Conservation (phyloP, 1,140 invertebrate genomes). For the Neodiprion lecontei region DNA sequence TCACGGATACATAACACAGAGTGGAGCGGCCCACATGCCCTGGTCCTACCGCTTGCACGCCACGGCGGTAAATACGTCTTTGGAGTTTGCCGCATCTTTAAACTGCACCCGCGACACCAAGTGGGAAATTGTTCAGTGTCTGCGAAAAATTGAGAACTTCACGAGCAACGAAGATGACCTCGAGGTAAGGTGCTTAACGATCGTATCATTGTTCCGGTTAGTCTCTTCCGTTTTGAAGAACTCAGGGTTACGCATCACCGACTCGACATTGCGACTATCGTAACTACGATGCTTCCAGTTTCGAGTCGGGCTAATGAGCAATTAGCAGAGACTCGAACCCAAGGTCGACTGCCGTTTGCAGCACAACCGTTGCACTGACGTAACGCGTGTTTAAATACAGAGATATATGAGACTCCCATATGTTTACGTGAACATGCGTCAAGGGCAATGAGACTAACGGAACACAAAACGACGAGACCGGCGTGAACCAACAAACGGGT, state of each 20-base stretch:
- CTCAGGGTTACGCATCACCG: too few relatives aligned
- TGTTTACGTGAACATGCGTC: conserved; percentile 2
- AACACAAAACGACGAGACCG: too few relatives aligned
- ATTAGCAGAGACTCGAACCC: conserved; percentile 1
- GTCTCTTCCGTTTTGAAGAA: too few relatives aligned
- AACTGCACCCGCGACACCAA: conserved; percentile 23
- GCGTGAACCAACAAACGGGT: too few relatives aligned
- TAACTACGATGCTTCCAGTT: not conserved
- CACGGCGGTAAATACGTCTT: conserved; percentile 26
- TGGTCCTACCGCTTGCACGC: conserved; percentile 33
- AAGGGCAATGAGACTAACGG: not conserved
- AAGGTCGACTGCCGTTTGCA: not conserved
- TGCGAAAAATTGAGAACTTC: conserved; percentile 27
- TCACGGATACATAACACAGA: conserved; percentile 63
- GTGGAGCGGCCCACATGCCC: conserved; percentile 59
- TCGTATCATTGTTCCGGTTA: not conserved
- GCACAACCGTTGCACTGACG: not conserved
- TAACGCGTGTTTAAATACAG: not conserved
- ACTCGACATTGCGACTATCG: too few relatives aligned
- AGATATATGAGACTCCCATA: not conserved
- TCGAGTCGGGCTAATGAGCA: not conserved
- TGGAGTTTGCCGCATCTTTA: conserved; percentile 24
- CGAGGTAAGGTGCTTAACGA: not conserved
- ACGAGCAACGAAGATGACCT: not conserved
- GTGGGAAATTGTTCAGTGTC: conserved; percentile 39